These are phyloP conservation scores for Macaca fascicularis DNA, from an alignment of 2,113 vertebrate genomes.

Conservation along the genomic window T2T-MFA8v1.1 NC_088380.1:747001-747500, in stretches of 20 bases:
- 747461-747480: too few relatives aligned
- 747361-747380: too few relatives aligned
- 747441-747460: rapidly evolving
- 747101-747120: not conserved
- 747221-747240: not conserved
- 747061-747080: too few relatives aligned
- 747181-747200: rapidly evolving
- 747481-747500: rapidly evolving
- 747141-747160: not conserved
- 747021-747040: slow-evolving; percentile 84
- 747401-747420: too few relatives aligned
- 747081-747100: not conserved
- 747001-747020: slow-evolving; percentile 82
- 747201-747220: not conserved
- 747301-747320: not conserved
- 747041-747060: rapidly evolving
- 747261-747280: not conserved
- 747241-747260: not conserved
- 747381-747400: rapidly evolving
- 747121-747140: not conserved
- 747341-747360: rapidly evolving
- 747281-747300: not conserved
- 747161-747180: rapidly evolving
- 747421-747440: rapidly evolving
- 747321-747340: rapidly evolving